Percentiles rank a stretch among this genome's conserved stretches.
Conservation (phyloP, 2,113 vertebrate species). For the Cynocephalus volans region DNA sequence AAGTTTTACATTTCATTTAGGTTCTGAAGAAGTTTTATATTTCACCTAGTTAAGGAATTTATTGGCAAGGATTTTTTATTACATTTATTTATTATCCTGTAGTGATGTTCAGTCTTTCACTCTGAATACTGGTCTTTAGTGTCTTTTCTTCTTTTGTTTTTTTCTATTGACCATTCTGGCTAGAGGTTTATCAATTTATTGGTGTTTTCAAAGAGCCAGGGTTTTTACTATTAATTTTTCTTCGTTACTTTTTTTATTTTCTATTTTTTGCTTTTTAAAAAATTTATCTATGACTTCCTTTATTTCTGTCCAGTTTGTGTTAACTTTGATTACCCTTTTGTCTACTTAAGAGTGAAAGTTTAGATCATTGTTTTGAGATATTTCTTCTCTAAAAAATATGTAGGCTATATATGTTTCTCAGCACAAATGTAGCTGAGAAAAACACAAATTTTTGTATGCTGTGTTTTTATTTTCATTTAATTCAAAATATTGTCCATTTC, state of each 20-base stretch:
- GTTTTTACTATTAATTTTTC: background rate
- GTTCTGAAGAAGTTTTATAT: background rate
- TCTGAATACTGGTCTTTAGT: background rate
- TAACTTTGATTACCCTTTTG: background rate
- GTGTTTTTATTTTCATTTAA: background rate
- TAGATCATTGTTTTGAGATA: background rate
- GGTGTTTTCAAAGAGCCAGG: background rate
- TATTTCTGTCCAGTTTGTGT: background rate
- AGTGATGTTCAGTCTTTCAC: background rate
- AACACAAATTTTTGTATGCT: background rate
- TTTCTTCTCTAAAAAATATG: background rate
- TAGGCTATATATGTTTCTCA: background rate
- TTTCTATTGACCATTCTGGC: background rate
- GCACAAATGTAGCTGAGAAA: background rate
- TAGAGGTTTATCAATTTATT: background rate
- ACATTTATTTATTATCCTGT: background rate
- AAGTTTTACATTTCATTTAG: background rate
- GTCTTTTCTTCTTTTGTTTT: background rate
- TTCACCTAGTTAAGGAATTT: background rate
- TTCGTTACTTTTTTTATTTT: background rate
- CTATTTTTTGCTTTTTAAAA: background rate
- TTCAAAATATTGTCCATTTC: background rate
- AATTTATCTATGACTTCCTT: background rate
- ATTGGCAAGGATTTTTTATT: background rate
- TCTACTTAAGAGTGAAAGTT: background rate